phyloP scores from a whole-genome alignment of 2,797 vertebrate species.

The Gila robusta region DNA sequence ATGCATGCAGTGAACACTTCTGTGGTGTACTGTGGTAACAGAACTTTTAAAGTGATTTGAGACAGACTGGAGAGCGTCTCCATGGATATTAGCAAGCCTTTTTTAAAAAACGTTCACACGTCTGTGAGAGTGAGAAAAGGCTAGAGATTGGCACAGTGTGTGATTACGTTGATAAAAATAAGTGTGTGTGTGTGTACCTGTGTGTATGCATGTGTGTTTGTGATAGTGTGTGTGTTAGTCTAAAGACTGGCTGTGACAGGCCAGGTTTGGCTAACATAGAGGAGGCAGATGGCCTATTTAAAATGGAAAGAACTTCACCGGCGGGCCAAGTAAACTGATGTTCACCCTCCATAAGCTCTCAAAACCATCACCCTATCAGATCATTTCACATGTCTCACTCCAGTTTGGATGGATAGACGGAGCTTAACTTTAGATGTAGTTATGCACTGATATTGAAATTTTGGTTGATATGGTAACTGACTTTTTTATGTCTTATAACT shows the following conservation, averaged over 20 bases:
- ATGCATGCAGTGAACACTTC: not conserved
- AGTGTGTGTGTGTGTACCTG: conserved; percentile 20
- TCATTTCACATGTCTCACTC: conserved; percentile 37
- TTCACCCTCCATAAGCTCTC: conserved; percentile 36
- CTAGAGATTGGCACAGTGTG: conserved; percentile 43
- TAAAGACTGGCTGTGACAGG: conserved; percentile 62
- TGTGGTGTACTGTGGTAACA: conserved; percentile 18
- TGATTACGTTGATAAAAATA: conserved; percentile 36
- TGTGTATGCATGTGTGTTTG: conserved; percentile 29
- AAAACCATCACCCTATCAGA: conserved; percentile 3
- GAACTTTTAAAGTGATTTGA: conserved; percentile 31
- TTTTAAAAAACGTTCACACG: conserved; percentile 31
- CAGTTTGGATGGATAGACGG: no score
- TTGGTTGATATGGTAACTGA: not conserved
- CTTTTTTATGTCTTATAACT: not conserved
- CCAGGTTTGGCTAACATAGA: conserved; percentile 67
- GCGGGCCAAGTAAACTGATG: conserved; percentile 40
- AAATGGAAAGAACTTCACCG: conserved; percentile 62
- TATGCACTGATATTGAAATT: not conserved
- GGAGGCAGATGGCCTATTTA: conserved; percentile 77
- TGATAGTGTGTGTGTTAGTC: conserved; percentile 40
- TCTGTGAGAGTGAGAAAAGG: conserved; percentile 48
- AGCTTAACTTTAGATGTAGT: not conserved
- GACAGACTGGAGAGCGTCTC: conserved; percentile 41
- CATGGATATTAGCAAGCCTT: conserved; percentile 54